phyloP scores from a whole-genome alignment of 1,140 invertebrate species.

The Lordiphosa clarofinis region DNA sequence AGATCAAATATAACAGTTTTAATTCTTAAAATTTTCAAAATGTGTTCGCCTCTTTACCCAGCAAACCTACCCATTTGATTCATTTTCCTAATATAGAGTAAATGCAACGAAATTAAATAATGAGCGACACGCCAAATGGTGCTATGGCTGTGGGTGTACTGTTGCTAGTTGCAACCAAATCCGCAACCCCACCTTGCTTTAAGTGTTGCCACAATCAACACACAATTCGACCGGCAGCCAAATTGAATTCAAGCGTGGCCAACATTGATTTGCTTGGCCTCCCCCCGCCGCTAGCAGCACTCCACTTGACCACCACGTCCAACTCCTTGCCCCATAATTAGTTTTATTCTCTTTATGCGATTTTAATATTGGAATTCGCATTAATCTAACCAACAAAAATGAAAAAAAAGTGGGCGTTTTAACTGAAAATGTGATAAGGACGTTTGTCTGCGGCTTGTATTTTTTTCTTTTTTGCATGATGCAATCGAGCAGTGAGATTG shows the following conservation, averaged over 20 bases:
- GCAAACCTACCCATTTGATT: background rate
- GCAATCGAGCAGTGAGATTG: slow-evolving; percentile 60
- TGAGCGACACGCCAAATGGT: slow-evolving; percentile 30
- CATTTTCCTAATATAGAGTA: slow-evolving; percentile 18
- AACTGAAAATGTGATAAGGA: slow-evolving; percentile 57
- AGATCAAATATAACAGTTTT: too few relatives aligned
- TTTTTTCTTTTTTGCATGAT: slow-evolving; percentile 41
- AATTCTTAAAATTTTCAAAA: too few relatives aligned
- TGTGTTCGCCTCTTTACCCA: too few relatives aligned
- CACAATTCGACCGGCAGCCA: slow-evolving; percentile 16
- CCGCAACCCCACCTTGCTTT: background rate
- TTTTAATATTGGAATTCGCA: slow-evolving; percentile 59
- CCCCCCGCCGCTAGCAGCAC: background rate
- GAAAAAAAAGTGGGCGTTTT: slow-evolving; percentile 44
- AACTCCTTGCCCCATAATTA: slow-evolving; percentile 44
- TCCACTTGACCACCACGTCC: background rate
- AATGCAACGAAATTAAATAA: slow-evolving; percentile 45
- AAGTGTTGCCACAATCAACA: slow-evolving; percentile 50
- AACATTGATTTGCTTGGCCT: slow-evolving; percentile 63
- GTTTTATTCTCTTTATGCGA: slow-evolving; percentile 67
- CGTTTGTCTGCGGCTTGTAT: slow-evolving; percentile 15
- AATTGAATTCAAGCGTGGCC: slow-evolving; percentile 69
- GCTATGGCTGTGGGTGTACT: slow-evolving; percentile 9
- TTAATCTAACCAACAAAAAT: slow-evolving; percentile 12
- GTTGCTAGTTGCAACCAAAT: slow-evolving; percentile 34